These are phyloP conservation scores for Gonatopus flavifemur DNA, from an alignment of 1,140 invertebrate species.

Conservation along the genomic window DNA sequence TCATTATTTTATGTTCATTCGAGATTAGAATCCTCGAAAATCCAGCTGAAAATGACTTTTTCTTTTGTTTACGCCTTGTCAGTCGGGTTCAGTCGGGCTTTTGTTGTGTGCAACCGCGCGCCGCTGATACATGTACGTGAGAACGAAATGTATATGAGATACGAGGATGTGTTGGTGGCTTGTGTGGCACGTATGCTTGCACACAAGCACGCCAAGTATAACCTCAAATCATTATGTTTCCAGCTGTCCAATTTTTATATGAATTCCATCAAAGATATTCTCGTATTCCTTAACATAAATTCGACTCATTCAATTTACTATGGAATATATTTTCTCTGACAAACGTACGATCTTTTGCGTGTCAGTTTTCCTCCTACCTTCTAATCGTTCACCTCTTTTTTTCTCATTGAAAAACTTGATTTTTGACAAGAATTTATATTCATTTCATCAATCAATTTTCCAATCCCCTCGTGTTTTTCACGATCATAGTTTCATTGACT, in stretches of 20 bases:
- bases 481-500: too few relatives aligned
- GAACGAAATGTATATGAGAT: constrained; percentile 21
- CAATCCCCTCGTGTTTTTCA: too few relatives aligned
- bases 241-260: constrained; percentile 39
- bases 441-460: too few relatives aligned
- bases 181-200: constrained; percentile 34
- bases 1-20: constrained; percentile 3
- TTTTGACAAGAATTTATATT: too few relatives aligned
- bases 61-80: constrained; percentile 58
- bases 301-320: too few relatives aligned
- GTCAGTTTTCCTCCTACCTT: too few relatives aligned
- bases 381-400: too few relatives aligned
- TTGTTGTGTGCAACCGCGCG: constrained; percentile 50
- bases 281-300: too few relatives aligned
- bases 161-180: constrained; percentile 24
- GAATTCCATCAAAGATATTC: too few relatives aligned
- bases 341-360: too few relatives aligned
- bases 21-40: constrained; percentile 8
- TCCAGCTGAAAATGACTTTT: constrained; percentile 27
- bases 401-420: too few relatives aligned
- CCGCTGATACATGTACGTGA: constrained; percentile 33
- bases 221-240: constrained; percentile 44
- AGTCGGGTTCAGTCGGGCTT: constrained; percentile 50
- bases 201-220: constrained; percentile 39
- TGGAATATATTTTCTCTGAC: too few relatives aligned